A percentile compares a stretch with the other conserved stretches of the same genome.
phyloP scores from a whole-genome alignment of 2,797 vertebrate genomes.

The Sphenopsis melanotis region DNA sequence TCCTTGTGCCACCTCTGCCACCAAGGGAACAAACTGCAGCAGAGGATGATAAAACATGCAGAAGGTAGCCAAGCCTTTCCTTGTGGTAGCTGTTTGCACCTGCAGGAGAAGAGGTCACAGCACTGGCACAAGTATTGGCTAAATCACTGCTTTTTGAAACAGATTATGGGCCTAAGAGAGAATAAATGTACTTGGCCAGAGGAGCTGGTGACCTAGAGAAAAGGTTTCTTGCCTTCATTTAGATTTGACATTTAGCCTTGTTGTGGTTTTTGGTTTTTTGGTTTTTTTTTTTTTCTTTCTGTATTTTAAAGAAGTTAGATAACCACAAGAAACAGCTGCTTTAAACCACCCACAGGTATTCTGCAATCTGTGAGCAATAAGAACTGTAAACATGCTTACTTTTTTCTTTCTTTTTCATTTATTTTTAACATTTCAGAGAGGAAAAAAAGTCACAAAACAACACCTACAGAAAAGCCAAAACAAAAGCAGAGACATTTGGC shows the following conservation, averaged over 20 bases:
- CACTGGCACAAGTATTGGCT: neutral
- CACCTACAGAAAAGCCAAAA: neutral
- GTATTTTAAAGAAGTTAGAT: neutral
- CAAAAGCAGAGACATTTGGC: neutral
- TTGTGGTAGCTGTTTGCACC: neutral
- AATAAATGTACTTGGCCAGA: neutral
- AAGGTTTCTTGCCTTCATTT: neutral
- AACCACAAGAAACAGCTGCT: slow-evolving; percentile 15
- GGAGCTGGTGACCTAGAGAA: neutral
- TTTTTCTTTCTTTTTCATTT: neutral
- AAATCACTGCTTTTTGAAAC: neutral
- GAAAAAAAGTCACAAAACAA: neutral
- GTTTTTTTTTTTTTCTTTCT: neutral
- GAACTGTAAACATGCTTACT: neutral
- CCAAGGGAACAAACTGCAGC: neutral
- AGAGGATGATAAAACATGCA: neutral
- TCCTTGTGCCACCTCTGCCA: neutral
- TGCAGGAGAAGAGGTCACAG: neutral
- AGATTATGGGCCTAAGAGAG: neutral
- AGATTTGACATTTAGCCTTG: slow-evolving; percentile 3
- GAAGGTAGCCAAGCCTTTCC: neutral
- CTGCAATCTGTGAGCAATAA: slow-evolving; percentile 7
- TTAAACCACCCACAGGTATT: slow-evolving; percentile 1
- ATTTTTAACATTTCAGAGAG: slow-evolving; percentile 1
- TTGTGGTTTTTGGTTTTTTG: neutral